phyloP scores from a whole-genome alignment of 2,888 invertebrate genomes.

The Mellilla xanthometata region DNA sequence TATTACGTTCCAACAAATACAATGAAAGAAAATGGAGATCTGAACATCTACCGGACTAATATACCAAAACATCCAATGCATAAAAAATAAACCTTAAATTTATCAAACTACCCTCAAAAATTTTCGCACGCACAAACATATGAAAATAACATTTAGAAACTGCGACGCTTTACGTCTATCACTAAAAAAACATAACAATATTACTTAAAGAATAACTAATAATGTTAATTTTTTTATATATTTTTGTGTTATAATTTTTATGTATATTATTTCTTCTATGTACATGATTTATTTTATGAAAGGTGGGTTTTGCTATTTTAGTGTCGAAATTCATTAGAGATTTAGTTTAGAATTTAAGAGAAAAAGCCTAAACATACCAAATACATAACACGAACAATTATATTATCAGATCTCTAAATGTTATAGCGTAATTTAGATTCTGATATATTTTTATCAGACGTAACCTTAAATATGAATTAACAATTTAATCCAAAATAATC shows the following conservation, averaged over 20 bases:
- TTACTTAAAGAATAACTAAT: constrained; percentile 28
- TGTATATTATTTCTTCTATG: constrained; percentile 3
- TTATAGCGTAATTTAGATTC: too few species aligned
- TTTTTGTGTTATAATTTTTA: constrained; percentile 4
- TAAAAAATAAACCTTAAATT: constrained; percentile 15
- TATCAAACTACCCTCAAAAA: constrained; percentile 12
- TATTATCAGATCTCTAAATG: too few species aligned
- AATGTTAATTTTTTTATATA: constrained; percentile 25
- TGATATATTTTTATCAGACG: too few species aligned
- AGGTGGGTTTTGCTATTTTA: constrained; percentile 10
- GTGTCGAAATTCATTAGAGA: too few species aligned
- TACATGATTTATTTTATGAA: constrained; percentile 1
- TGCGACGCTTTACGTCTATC: constrained; percentile 33
- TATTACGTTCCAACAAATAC: not conserved
- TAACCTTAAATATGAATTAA: too few species aligned
- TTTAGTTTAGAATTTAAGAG: too few species aligned
- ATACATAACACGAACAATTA: too few species aligned
- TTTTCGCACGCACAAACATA: constrained; percentile 22
- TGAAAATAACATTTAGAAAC: constrained; percentile 31
- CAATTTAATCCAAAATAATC: too few species aligned
- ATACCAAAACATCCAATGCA: constrained; percentile 16
- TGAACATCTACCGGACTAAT: not conserved
- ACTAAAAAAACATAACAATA: constrained; percentile 40
- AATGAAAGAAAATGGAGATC: constrained; percentile 6
- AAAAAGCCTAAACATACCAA: too few species aligned